A percentile compares a stretch with the other conserved stretches of the same genome.
Evolutionary conservation across 2,113 vertebrate species (phyloP).

Genomic region (Collichthys lucidus): DNA sequence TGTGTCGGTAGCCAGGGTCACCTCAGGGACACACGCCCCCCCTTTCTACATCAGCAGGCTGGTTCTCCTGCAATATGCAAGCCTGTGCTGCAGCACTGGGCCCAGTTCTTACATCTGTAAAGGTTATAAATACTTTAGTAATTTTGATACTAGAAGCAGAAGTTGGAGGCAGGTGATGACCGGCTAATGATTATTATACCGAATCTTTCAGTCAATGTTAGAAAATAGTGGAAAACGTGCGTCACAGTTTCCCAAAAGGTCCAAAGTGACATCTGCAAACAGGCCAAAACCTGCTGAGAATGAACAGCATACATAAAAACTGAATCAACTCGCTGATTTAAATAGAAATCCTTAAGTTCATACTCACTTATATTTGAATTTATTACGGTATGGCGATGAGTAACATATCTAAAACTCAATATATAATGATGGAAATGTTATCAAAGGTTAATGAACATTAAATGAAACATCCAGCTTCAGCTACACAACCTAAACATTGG

Average conservation of each 20-base stretch:
- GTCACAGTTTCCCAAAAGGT: background rate
- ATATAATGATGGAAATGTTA: too few relatives aligned
- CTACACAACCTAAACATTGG: too few relatives aligned
- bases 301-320: background rate
- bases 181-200: background rate
- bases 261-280: background rate
- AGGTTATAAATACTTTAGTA: background rate
- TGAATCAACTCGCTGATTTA: background rate
- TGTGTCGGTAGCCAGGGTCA: constrained; percentile 69
- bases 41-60: constrained; percentile 19
- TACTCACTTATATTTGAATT: too few relatives aligned
- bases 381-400: background rate
- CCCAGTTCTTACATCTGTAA: background rate
- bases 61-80: constrained; percentile 13
- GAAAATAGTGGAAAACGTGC: background rate
- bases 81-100: background rate
- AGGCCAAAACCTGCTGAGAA: background rate
- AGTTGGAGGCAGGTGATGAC: background rate
- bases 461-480: too few relatives aligned
- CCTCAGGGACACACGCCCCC: constrained; percentile 30
- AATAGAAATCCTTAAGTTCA: background rate
- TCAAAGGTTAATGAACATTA: too few relatives aligned
- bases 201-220: background rate
- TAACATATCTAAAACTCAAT: too few relatives aligned
- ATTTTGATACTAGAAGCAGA: background rate